phyloP scores from a whole-genome alignment of 2,888 invertebrate species.

The Apeira syringaria region DNA sequence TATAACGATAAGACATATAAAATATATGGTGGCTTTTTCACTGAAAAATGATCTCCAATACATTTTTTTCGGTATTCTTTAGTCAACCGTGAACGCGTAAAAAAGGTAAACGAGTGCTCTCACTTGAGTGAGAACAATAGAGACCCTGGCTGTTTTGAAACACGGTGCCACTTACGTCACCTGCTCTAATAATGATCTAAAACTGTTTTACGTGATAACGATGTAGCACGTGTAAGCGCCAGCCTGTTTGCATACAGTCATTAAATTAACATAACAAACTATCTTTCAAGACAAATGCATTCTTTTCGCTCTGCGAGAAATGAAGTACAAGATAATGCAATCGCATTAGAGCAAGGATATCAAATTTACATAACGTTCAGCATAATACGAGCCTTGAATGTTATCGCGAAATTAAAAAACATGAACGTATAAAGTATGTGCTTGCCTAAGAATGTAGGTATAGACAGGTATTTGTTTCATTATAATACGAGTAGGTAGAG shows the following conservation, averaged over 20 bases:
- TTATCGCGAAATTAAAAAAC: neutral
- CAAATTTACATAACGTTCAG: slow-evolving; percentile 11
- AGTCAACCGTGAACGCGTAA: slow-evolving; percentile 38
- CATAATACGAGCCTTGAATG: slow-evolving; percentile 2
- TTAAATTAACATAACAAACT: slow-evolving; percentile 22
- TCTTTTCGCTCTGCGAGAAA: slow-evolving; percentile 27
- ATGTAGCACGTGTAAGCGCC: slow-evolving; percentile 39
- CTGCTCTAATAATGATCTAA: slow-evolving; percentile 42
- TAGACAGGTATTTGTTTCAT: neutral
- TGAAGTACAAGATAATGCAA: slow-evolving; percentile 22
- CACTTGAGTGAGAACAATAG: slow-evolving; percentile 49
- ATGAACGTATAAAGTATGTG: neutral
- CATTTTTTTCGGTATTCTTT: slow-evolving; percentile 21
- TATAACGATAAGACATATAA: no score
- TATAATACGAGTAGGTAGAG: neutral
- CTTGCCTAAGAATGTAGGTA: no score
- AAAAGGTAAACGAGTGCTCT: slow-evolving; percentile 43
- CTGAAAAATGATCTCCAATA: no score
- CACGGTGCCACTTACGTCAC: slow-evolving; percentile 48
- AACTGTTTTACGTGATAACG: slow-evolving; percentile 34
- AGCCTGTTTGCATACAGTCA: slow-evolving; percentile 32
- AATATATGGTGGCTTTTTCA: no score
- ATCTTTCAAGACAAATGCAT: slow-evolving; percentile 14
- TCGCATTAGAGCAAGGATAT: slow-evolving; percentile 15
- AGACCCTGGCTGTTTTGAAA: slow-evolving; percentile 51